phyloP scores from a whole-genome alignment of 2,888 invertebrate species.

The Thumatha senex region DNA sequence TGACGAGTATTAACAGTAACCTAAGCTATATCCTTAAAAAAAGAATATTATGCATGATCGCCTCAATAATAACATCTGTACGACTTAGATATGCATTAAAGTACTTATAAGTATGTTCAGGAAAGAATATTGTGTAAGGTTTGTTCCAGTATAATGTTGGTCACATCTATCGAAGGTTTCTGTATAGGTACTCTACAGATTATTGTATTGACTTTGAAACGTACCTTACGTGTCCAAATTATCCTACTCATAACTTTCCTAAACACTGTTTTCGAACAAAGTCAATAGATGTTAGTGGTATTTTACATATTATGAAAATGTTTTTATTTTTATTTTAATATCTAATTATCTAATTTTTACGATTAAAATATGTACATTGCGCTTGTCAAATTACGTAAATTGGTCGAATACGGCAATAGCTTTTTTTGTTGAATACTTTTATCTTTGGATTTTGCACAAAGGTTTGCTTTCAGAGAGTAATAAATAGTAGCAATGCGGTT shows the following conservation, averaged over 20 bases:
- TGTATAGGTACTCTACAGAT: not conserved
- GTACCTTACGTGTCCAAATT: not conserved
- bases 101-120: too few species aligned
- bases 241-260: not conserved
- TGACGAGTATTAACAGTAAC: too few species aligned
- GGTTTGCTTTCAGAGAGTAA: not conserved
- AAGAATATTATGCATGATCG: too few species aligned
- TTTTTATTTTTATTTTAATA: not conserved
- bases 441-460: not conserved
- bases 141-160: not conserved
- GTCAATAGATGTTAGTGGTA: not conserved
- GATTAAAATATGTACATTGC: not conserved
- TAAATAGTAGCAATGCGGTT: not conserved
- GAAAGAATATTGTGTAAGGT: too few species aligned
- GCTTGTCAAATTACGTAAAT: not conserved
- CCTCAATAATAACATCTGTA: too few species aligned
- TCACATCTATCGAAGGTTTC: not conserved
- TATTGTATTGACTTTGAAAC: not conserved
- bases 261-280: not conserved
- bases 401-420: not conserved
- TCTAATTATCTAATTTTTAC: not conserved
- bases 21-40: too few species aligned
- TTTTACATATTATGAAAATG: slow-evolving; percentile 1
- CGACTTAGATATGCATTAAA: too few species aligned
- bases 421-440: not conserved